These are phyloP conservation scores for Alauda arvensis DNA, from an alignment of 2,797 vertebrate genomes.

Conservation along the genomic window DNA sequence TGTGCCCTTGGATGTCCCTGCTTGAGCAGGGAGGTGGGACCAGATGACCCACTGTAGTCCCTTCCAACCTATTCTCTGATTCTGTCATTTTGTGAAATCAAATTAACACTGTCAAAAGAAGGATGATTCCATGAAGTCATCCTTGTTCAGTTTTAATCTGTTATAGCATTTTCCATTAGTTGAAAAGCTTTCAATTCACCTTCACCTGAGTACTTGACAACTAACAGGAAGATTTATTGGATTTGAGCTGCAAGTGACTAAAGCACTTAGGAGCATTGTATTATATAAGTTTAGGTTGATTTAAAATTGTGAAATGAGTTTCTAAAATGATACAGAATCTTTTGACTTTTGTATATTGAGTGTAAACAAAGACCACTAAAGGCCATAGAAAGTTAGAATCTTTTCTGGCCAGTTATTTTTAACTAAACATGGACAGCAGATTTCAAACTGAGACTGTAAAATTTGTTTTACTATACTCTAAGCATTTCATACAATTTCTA, in stretches of 20 bases:
- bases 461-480: background rate
- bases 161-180: background rate
- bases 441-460: background rate
- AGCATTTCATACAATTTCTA: background rate
- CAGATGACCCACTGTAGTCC: background rate
- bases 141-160: background rate
- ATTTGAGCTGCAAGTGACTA: background rate
- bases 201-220: background rate
- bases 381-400: background rate
- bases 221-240: background rate
- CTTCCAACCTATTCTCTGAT: background rate
- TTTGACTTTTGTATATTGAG: background rate
- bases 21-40: background rate
- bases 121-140: background rate
- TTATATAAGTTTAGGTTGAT: background rate
- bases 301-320: background rate
- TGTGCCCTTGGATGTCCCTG: background rate
- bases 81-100: background rate
- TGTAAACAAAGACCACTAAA: background rate
- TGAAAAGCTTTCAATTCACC: background rate
- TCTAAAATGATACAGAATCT: background rate
- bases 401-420: background rate
- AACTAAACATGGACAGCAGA: background rate
- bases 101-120: background rate
- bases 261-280: background rate